Evolutionary conservation across 2,888 invertebrate species (phyloP), one percentile per base, ranked within the genome.

Genomic region (Caenorhabditis becei): DNA sequence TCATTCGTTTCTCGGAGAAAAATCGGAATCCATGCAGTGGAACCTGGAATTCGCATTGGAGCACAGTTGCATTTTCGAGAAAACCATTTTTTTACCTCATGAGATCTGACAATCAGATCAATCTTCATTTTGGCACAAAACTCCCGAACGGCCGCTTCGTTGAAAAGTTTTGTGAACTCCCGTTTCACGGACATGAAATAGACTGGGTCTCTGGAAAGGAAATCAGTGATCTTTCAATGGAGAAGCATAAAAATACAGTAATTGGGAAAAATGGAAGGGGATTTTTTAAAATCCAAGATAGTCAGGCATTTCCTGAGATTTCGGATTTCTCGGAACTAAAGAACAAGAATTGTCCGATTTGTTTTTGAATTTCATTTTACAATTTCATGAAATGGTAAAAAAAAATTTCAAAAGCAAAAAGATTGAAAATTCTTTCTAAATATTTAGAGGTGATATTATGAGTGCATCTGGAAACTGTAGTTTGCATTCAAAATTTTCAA

Each of bases 21-120:
- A 75, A 66, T 11, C 66, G 75, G 61, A 66, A 75, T 53, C 75
- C 75, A 23, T 53, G 44, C 1, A 11, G 7, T 1, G 51, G 32
- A 32, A 47, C 24, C 65, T 65, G 65, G 10, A 63, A 24, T 56
- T 28, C 11, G 14, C 26, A 28, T n/a, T 32, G 49, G 49, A 49
- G 49, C 49, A 20, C 49, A 18, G 5, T 49, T 20, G 11, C n/a
- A 44, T 44, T 11, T 3, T 24, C 7, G 18, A n/a, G n/a, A n/a
- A n/a, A n/a, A n/a, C n/a, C n/a, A n/a, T n/a, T n/a, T n/a, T n/a
- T n/a, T n/a, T n/a, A n/a, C 49, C 14, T 58, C 65, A 26, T 66
- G 74, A 35, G 65, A 65, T 28, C 74, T 47, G 23, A 74, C 65
- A 28, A 74, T 41, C 49, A 74, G 44, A 18, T 74, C 28, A 51